Evolutionary conservation across 2,113 vertebrate genomes (phyloP).

Genomic region (Mesembrinibis cayennensis): DNA sequence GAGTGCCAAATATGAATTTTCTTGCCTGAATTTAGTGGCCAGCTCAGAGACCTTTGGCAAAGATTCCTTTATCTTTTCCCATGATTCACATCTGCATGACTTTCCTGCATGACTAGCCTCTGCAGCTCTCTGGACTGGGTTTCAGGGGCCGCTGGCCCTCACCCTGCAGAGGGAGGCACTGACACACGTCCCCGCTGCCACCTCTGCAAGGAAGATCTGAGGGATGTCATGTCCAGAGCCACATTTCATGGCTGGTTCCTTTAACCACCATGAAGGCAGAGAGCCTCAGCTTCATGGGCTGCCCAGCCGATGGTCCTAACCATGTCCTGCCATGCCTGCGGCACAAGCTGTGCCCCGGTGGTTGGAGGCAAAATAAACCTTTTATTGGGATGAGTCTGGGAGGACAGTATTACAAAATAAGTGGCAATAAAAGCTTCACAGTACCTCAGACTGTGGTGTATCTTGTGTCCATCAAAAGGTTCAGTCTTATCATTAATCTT

Average conservation of each 20-base stretch:
- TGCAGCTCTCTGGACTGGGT: background rate
- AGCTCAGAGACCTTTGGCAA: background rate
- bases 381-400: background rate
- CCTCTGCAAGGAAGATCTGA: background rate
- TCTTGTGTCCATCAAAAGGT: background rate
- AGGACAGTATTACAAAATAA: background rate
- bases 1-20: background rate
- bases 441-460: background rate
- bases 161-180: background rate
- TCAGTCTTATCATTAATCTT: background rate
- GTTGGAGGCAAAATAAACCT: background rate
- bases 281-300: accelerated
- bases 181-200: background rate
- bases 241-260: background rate
- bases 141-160: background rate
- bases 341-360: accelerated
- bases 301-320: background rate
- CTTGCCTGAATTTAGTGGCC: background rate
- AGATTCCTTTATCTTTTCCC: background rate
- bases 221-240: background rate
- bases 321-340: background rate
- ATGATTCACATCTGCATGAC: background rate
- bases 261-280: background rate
- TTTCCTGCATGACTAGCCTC: background rate
- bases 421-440: background rate